A percentile compares a stretch with the other conserved stretches of the same genome.
These are phyloP conservation scores for Xiphydria camelus DNA, from an alignment of 2,888 invertebrate genomes.

Conservation along the genomic window DNA sequence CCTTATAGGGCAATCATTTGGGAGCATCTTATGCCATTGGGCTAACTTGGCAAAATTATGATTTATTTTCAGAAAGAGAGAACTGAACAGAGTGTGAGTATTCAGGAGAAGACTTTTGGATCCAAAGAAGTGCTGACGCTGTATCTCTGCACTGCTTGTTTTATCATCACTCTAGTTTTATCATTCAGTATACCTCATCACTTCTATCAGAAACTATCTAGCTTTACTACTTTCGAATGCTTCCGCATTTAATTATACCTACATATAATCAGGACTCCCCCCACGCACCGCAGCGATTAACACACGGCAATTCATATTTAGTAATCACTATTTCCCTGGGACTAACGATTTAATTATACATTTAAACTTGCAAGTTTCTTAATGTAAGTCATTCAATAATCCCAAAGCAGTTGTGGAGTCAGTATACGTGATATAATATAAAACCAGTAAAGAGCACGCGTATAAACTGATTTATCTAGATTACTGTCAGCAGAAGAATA, in stretches of 20 bases:
- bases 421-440: no score
- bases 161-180: slow-evolving; percentile 37
- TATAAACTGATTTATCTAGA: no score
- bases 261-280: no score
- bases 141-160: slow-evolving; percentile 45
- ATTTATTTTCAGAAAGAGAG: slow-evolving; percentile 58
- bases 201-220: slow-evolving; percentile 20
- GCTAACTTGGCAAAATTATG: slow-evolving; percentile 40
- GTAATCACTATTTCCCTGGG: no score
- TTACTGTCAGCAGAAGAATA: no score
- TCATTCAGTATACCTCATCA: slow-evolving; percentile 33
- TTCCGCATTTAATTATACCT: slow-evolving; percentile 6
- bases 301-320: no score
- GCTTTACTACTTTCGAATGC: slow-evolving; percentile 19
- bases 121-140: slow-evolving; percentile 39
- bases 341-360: no score
- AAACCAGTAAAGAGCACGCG: no score
- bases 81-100: slow-evolving; percentile 61
- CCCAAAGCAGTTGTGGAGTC: no score
- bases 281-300: no score
- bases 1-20: slow-evolving; percentile 20
- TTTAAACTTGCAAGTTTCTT: no score
- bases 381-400: no score
- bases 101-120: slow-evolving; percentile 50
- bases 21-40: slow-evolving; percentile 10